Conservation (phyloP, 2,888 invertebrate genomes). For the Esperia sulphurella region DNA sequence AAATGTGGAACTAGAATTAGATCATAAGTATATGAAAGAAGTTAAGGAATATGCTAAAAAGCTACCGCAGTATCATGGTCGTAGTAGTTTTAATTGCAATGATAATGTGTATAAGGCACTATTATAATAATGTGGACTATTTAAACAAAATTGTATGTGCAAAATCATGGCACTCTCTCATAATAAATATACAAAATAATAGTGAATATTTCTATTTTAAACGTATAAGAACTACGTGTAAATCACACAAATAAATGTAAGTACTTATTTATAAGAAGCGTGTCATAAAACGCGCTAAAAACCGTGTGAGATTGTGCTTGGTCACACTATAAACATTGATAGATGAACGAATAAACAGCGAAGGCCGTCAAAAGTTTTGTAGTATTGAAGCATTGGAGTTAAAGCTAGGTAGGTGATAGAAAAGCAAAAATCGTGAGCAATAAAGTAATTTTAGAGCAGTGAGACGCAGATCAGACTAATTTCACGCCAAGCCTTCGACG, state of each 20-base stretch:
- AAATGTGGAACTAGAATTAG: conserved; percentile 30
- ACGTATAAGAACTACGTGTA: conserved; percentile 5
- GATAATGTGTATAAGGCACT: no score
- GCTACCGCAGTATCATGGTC: neutral
- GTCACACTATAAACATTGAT: conserved; percentile 34
- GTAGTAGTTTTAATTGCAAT: no score
- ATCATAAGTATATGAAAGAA: neutral
- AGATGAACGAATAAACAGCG: conserved; percentile 20
- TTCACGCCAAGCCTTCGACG: conserved; percentile 64
- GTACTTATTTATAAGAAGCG: conserved; percentile 14
- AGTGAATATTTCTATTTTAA: neutral
- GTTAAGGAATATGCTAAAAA: neutral
- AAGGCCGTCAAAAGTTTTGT: conserved; percentile 13
- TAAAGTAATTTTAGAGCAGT: conserved; percentile 42
- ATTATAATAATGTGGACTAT: conserved; percentile 3
- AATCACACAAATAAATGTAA: conserved; percentile 9
- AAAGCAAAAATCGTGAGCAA: conserved; percentile 58
- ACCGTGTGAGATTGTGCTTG: conserved; percentile 35
- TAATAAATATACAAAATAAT: neutral
- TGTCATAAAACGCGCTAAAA: conserved; percentile 28
- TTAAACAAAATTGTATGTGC: neutral
- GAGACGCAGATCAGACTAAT: conserved; percentile 41
- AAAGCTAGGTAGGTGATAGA: conserved; percentile 40
- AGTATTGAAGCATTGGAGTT: conserved; percentile 41
- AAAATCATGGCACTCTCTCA: neutral